Base-by-base conservation (phyloP, 2,797 vertebrate species). In the Catamblyrhynchus diadema region DNA sequence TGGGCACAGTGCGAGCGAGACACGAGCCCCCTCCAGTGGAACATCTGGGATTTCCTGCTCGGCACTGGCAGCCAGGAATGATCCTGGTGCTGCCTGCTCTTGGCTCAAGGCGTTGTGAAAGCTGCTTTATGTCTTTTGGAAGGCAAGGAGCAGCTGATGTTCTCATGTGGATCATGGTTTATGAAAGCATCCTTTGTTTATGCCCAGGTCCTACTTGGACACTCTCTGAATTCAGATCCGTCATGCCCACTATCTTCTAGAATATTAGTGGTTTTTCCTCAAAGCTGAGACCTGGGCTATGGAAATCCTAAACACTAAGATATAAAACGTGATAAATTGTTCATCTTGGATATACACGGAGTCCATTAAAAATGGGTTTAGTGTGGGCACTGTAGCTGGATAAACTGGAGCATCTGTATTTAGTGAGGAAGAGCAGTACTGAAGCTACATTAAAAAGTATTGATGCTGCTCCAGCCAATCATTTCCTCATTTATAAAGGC, bases 11-110 rank as follows among this genome's bases (percentile, higher is more conserved):
- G 45, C 2, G 44, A 17, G 53, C 2, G 44, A 66, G 41, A 39
- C 67, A 20, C 28, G 37, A 57, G 90, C 93, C 67, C 96, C 95
- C 93, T 82, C 96, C 94, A 62, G 84, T 74, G 97, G 91, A 56
- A 64, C 42, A 3, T 33, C 37, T 22, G 61, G 2, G 35, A 59
- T 66, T 57, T 57, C 22, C 59, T 53, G 71, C 71, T 47, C 27
- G 1, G 27, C 28, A 0, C 37, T 24, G 30, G 10, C 61, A 28
- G 56, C 64, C 20, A 23, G 66, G 65, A 35, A 30, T 23, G 32
- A 17, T 70, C 24, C 51, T 35, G 11, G 7, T 22, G 44, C 50
- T 22, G 62, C 14, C 57, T 73, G 75, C 44, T 41, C 62, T 33
- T 50, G 41, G 32, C 19, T 53, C 37, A 3, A 19, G 39, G 30